Conservation (phyloP, 2,888 invertebrate genomes). For the Phengaris arion region DNA sequence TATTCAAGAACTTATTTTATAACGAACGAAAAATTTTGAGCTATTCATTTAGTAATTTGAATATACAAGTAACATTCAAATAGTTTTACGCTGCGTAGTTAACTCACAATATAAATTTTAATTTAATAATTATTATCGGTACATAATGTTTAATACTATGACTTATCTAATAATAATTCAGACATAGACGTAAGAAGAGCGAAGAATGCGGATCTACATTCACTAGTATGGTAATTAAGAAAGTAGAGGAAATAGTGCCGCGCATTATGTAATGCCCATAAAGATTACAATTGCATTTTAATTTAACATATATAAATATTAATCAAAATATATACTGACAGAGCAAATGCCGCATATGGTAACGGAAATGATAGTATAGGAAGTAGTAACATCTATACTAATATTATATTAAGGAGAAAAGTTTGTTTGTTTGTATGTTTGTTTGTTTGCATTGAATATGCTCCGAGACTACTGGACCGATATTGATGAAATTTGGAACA, state of each 20-base stretch:
- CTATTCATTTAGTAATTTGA: neutral
- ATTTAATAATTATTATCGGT: neutral
- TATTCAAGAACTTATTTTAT: too few species aligned
- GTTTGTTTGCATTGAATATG: too few species aligned
- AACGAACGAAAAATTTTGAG: neutral
- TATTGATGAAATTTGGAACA: too few species aligned
- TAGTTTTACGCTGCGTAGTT: too few species aligned
- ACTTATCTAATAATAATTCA: neutral
- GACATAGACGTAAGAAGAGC: constrained; percentile 1
- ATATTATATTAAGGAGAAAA: too few species aligned
- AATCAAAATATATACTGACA: neutral
- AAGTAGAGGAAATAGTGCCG: neutral
- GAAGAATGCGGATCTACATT: constrained; percentile 4
- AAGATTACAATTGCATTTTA: neutral
- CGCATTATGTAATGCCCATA: neutral
- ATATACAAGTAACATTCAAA: neutral
- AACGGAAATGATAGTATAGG: too few species aligned
- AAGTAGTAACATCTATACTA: too few species aligned
- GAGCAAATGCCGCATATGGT: too few species aligned
- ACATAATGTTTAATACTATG: neutral
- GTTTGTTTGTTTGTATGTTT: too few species aligned
- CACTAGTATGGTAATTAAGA: constrained; percentile 8
- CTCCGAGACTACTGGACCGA: too few species aligned
- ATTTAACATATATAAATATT: neutral
- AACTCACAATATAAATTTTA: neutral